Base-by-base conservation (phyloP, 2,888 invertebrate genomes). In the Ichneumoninae sp. region DNA sequence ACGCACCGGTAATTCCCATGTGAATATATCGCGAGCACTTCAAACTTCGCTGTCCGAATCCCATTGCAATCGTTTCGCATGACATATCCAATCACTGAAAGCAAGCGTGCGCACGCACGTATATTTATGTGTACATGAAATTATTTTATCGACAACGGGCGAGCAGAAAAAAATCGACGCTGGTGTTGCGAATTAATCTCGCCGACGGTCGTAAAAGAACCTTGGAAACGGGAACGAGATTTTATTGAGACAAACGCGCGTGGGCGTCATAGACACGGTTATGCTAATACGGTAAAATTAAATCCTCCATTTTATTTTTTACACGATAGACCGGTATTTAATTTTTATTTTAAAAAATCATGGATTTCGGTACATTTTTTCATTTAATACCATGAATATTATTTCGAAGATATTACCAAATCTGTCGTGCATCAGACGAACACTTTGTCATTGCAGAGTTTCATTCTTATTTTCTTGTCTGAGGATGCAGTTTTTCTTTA, bases 31-130 rank as follows among this genome's bases (percentile, higher is more conserved):
- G 33, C n/a, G 30, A 77, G 19, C 52, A 63, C 74, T 10, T 19
- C 57, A 33, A 33, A 65, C 68, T 70, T 4, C 44, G 3, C 13
- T 2, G 44, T 36, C 65, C 70, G 63, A 74, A 77, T 69, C 33
- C 30, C 77, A 65, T 60, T 52, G 50, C n/a, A 40, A 40, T 76
- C 60, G 73, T 30, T 50, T 69, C 73, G 33, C 40, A n/a, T n/a
- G 63, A 63, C 47, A 13, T 50, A 40, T 5, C 13, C 40, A 63
- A 70, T 68, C 76, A 47, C n/a, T 66, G 44, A 73, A 68, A 60
- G 50, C 54, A 40, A 66, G 3, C 30, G 6, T 40, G 54, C 33
- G 33, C 33, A 74, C 13, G 63, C 47, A 63, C 63, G n/a, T 63
- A 26, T 60, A 22, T 57, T n/a, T 63, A 16, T 54, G 22, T 54